Conservation (phyloP, 1,140 invertebrate species). For the Lordiphosa collinella region DNA sequence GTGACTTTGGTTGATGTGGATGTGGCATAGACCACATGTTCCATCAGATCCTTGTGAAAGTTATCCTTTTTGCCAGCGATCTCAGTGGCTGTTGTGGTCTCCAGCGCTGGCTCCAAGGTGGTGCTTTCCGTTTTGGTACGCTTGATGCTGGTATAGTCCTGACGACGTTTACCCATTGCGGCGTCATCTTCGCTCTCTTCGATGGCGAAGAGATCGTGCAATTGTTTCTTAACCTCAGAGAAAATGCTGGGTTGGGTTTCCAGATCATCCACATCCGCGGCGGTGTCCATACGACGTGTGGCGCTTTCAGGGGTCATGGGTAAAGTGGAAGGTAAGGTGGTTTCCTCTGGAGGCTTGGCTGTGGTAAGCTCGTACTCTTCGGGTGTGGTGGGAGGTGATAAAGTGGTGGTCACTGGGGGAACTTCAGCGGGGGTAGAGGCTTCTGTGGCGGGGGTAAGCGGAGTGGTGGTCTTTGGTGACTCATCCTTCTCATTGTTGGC, state of each 20-base stretch:
- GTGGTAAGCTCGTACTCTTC: constrained; percentile 64
- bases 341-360: constrained; percentile 23
- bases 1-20: constrained; percentile 88
- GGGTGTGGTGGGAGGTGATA: constrained; percentile 34
- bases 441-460: constrained; percentile 46
- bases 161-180: constrained; percentile 69
- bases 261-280: constrained; percentile 62
- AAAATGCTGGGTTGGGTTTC: constrained; percentile 76
- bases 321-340: constrained; percentile 52
- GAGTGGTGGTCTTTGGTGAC: constrained; percentile 46
- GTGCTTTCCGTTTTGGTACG: constrained; percentile 51
- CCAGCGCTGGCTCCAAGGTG: constrained; percentile 32
- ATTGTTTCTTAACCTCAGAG: constrained; percentile 71
- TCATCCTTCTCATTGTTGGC: constrained; percentile 34
- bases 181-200: constrained; percentile 71
- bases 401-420: constrained; percentile 36
- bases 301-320: constrained; percentile 56
- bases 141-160: constrained; percentile 77
- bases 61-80: constrained; percentile 53
- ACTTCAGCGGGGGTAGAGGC: constrained; percentile 9
- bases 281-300: constrained; percentile 69
- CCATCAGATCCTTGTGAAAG: constrained; percentile 78
- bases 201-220: constrained; percentile 71
- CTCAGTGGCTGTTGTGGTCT: constrained; percentile 51
- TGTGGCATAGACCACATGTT: constrained; percentile 82